Conservation (phyloP, 2,797 vertebrate species). For the Danio albolineatus region DNA sequence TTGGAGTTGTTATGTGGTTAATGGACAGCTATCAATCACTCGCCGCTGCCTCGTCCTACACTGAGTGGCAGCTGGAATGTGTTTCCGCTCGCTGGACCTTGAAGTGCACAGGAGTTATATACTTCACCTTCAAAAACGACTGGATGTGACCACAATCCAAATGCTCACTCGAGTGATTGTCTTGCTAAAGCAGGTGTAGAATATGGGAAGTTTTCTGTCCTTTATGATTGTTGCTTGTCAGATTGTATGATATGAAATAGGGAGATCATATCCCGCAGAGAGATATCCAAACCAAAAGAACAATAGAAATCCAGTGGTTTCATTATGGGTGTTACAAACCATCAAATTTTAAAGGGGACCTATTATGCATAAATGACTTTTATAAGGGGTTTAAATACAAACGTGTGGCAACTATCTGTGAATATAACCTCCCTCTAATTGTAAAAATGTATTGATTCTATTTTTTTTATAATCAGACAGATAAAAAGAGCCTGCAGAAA, state of each 20-base stretch:
- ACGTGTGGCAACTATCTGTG: too few species aligned
- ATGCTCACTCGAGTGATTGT: constrained; percentile 9
- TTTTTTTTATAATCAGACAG: too few species aligned
- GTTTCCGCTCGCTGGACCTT: constrained; percentile 44
- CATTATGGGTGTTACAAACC: too few species aligned
- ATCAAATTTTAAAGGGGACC: too few species aligned
- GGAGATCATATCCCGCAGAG: not conserved
- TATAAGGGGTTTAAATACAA: too few species aligned
- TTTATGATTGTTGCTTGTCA: constrained; percentile 29
- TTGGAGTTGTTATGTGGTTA: constrained; percentile 29
- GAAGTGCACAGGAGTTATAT: constrained; percentile 38
- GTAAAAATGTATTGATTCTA: too few species aligned
- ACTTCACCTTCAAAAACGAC: constrained; percentile 31
- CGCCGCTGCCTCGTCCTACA: constrained; percentile 22
- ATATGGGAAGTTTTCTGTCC: not conserved
- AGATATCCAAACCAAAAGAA: too few species aligned
- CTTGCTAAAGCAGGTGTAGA: not conserved
- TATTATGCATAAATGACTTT: too few species aligned
- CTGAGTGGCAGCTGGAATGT: constrained; percentile 41
- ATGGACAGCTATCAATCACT: constrained; percentile 56
- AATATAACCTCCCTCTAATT: too few species aligned
- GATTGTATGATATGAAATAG: not conserved
- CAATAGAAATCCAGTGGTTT: too few species aligned
- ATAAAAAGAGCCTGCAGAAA: too few species aligned
- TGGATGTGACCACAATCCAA: constrained; percentile 33